Percentiles rank a stretch among this genome's conserved stretches.
phyloP scores from a whole-genome alignment of 2,888 invertebrate genomes.

The Mechanitis messenoides region DNA sequence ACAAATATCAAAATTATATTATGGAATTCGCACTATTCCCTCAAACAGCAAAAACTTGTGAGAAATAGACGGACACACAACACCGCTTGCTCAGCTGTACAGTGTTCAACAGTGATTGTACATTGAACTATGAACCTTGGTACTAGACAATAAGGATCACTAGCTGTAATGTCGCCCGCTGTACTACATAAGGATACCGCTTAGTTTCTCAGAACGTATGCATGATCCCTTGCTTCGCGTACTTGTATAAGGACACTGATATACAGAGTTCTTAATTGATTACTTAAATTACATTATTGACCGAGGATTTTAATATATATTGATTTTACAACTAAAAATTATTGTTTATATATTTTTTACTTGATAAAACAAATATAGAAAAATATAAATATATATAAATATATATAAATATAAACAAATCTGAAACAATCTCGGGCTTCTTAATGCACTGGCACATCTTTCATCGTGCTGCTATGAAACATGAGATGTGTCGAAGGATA shows the following conservation, averaged over 20 bases:
- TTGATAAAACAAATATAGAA: too few species aligned
- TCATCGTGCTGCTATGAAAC: too few species aligned
- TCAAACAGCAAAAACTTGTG: constrained; percentile 26
- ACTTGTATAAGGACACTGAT: constrained; percentile 5
- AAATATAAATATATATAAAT: too few species aligned
- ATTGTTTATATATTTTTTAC: too few species aligned
- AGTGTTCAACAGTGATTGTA: neutral
- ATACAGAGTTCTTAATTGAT: neutral
- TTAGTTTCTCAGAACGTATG: constrained; percentile 21
- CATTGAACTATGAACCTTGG: constrained; percentile 3
- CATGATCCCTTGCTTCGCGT: constrained; percentile 20
- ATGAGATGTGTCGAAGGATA: too few species aligned
- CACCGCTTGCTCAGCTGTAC: constrained; percentile 21
- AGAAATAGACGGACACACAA: constrained; percentile 24
- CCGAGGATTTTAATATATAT: too few species aligned
- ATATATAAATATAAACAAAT: too few species aligned
- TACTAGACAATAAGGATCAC: neutral
- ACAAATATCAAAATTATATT: constrained; percentile 1
- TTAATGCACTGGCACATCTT: too few species aligned
- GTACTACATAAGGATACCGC: constrained; percentile 23
- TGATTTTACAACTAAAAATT: too few species aligned
- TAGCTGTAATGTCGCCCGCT: neutral
- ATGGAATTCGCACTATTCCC: constrained; percentile 16
- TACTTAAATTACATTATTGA: too few species aligned
- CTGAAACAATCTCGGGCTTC: too few species aligned